Evolutionary conservation across 2,797 vertebrate species (phyloP), one percentile per base, ranked within the genome.

Genomic region (Leuciscus waleckii): DNA sequence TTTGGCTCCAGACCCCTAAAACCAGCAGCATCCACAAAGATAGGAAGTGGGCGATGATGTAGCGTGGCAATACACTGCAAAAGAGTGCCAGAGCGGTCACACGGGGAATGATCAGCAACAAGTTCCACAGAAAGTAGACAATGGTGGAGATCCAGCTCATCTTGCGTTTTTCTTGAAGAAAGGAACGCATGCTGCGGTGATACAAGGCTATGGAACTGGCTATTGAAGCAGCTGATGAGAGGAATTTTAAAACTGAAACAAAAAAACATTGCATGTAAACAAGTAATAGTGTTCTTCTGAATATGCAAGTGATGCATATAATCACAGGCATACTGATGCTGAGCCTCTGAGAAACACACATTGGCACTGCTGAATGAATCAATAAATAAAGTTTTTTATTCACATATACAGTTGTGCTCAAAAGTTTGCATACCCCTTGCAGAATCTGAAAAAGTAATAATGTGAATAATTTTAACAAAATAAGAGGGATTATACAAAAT

Each of bases 71-170:
- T 70, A 93, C 85, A 0, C 95, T 94, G 21, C 95, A 91, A 0
- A 97, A 98, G n/a, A 99, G 94, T 1, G 96, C 91, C 0, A 99
- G 46, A 0, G 88, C 91, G 0, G 92, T 23, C 71, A 99, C 79
- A 0, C 97, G 97, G 0, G 91, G 91, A 0, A 86, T 87, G 88
- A 98, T 90, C 63, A 99, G 91, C 4, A 96, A 71, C 73, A 98
- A 91, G 92, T 98, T 98, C 97, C 97, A 99, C 39, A 95, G 10
- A 65, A 97, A 98, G 89, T 95, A 98, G 73, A 95, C 0, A 0
- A 35, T 35, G 32, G 94, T 94, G 0, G 97, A 96, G 2, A 5
- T 0, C 3, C 37, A 0, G 35, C 29, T 70, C 90, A 97, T 94
- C 49, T 89, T 39, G 0, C 70, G 0, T 86, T 96, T 96, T 2